Percentiles rank a stretch among this genome's conserved stretches.
Evolutionary conservation across 2,113 vertebrate species (phyloP).

Genomic region (Paradoxurus hermaphroditus): DNA sequence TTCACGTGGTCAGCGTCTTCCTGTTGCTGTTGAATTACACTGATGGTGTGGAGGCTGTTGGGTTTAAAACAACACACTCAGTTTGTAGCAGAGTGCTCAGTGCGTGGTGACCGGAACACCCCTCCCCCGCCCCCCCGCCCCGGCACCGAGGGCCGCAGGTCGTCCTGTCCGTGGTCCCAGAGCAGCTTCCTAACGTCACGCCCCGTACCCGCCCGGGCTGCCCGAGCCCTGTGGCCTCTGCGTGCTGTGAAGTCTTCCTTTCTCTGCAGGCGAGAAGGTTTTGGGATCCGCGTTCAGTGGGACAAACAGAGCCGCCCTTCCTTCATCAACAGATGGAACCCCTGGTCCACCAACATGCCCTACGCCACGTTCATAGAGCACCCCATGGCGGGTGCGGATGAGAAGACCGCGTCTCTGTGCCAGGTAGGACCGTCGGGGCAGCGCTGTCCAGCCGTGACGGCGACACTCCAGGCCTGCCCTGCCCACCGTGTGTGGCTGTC

Average conservation of each 20-base stretch:
- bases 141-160: rapidly evolving
- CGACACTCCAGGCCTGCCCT: not conserved
- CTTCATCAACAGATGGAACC: slow-evolving; percentile 96
- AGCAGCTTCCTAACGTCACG: rapidly evolving
- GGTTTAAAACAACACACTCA: no score
- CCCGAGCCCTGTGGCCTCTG: rapidly evolving
- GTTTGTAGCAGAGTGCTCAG: not conserved
- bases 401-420: slow-evolving; percentile 93
- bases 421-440: slow-evolving; percentile 81
- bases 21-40: rapidly evolving
- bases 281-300: slow-evolving; percentile 94
- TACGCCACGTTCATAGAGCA: slow-evolving; percentile 95
- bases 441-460: rapidly evolving
- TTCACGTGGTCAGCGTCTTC: not conserved
- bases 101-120: rapidly evolving
- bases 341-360: slow-evolving; percentile 95
- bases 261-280: slow-evolving; percentile 89
- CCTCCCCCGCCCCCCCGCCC: rapidly evolving
- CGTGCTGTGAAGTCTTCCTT: not conserved
- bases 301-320: slow-evolving; percentile 92
- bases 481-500: rapidly evolving
- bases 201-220: rapidly evolving
- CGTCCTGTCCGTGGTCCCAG: rapidly evolving
- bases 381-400: slow-evolving; percentile 92
- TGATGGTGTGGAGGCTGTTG: not conserved